Evolutionary conservation across 2,888 invertebrate species (phyloP), one percentile per base, ranked within the genome.

Genomic region (Conops quadrifasciatus): DNA sequence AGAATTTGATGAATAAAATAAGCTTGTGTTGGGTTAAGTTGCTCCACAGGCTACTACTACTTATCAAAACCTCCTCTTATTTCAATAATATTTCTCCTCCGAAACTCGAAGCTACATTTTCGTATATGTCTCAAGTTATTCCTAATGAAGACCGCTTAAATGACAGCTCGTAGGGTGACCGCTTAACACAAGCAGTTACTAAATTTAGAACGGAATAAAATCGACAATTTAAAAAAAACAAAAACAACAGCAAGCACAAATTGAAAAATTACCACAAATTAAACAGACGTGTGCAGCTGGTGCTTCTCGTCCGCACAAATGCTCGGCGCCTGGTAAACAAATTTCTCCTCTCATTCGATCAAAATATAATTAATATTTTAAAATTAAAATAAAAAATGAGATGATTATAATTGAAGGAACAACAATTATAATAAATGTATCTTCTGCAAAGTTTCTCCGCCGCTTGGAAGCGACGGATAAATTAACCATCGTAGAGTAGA

Each of bases 321-420:
- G 11, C 70, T 70, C n/a, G 62, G 19, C 51, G 62, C 62, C 64
- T 70, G 70, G 70, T 63, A 70, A 53, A 49, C 43, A 70, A 70
- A 70, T 70, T 70, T 63, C 64, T 70, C n/a, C 64, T 70, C n/a
- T 43, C 49, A 30, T 62, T 36, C 45, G 62, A 7, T 43, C 21
- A 62, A 60, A 68, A 19, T 65, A 30, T 21, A 56, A 13, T 24
- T 36, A 16, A n/a, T 64, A 43, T 64, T 64, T 64, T 21, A 64
- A 47, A 15, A 15, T 19, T 19, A 49, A 16, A 49, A 49, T 19
- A 5, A 53, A 53, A 53, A 9, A 53, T 21, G 21, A 53, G n/a
- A 21, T 21, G n/a, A 53, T 53, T 53, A n/a, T 21, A 21, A 53
- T n/a, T 49, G 49, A 49, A 1, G 11, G 13, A 19, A 53, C 11